Conservation (phyloP, 2,888 invertebrate genomes). For the Amphipoea lucens region DNA sequence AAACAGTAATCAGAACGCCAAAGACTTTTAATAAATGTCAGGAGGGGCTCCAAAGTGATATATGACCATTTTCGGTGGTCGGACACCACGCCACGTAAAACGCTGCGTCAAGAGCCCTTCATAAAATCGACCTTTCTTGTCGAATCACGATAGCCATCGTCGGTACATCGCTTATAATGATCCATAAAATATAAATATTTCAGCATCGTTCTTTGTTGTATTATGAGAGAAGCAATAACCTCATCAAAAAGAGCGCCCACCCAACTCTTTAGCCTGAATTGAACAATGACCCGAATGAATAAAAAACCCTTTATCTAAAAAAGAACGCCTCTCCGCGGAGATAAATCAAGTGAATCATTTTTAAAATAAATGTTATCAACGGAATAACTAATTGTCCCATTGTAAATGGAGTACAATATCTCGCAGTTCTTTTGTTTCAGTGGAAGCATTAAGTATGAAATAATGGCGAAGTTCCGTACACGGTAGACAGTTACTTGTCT, state of each 20-base stretch:
- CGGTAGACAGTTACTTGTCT: constrained; percentile 68
- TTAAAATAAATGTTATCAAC: constrained; percentile 54
- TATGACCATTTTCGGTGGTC: constrained; percentile 78
- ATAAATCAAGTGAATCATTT: constrained; percentile 63
- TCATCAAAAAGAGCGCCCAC: constrained; percentile 33
- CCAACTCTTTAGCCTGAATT: constrained; percentile 53
- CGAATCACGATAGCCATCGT: constrained; percentile 74
- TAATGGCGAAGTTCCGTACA: constrained; percentile 69
- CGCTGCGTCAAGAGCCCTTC: constrained; percentile 81
- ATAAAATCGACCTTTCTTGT: constrained; percentile 77
- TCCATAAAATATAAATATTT: constrained; percentile 66
- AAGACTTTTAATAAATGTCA: constrained; percentile 85
- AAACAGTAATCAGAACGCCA: constrained; percentile 77
- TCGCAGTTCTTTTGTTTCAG: constrained; percentile 64
- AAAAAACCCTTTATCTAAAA: constrained; percentile 55
- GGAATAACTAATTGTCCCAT: constrained; percentile 57
- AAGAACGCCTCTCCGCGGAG: constrained; percentile 33
- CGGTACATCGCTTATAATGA: constrained; percentile 72
- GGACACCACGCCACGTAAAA: constrained; percentile 76
- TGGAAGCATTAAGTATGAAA: constrained; percentile 69
- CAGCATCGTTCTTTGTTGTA: constrained; percentile 55
- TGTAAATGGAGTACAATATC: constrained; percentile 56
- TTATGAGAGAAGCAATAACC: constrained; percentile 45
- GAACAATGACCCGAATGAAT: constrained; percentile 55
- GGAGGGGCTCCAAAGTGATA: constrained; percentile 78